Evolutionary conservation across 2,888 invertebrate genomes (phyloP).

Genomic region (Epirrita christyi): DNA sequence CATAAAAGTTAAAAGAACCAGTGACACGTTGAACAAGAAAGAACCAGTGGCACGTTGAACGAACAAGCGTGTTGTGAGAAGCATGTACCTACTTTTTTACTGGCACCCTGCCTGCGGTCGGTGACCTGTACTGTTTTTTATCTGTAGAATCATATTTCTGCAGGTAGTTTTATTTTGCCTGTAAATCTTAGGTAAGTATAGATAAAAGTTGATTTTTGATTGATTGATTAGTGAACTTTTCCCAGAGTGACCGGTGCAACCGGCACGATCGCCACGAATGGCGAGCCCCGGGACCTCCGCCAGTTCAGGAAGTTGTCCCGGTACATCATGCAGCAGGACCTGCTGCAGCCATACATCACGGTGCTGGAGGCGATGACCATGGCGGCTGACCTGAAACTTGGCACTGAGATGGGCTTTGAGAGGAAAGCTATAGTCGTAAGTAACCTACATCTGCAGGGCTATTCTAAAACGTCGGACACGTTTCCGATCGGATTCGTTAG

Average conservation of each 20-base stretch:
- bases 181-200: too few species aligned
- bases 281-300: slow-evolving; percentile 89
- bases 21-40: too few species aligned
- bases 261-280: slow-evolving; percentile 92
- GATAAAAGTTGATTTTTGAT: background rate
- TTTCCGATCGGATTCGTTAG: too few species aligned
- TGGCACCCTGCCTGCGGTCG: too few species aligned
- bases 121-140: too few species aligned
- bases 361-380: slow-evolving; percentile 95
- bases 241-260: slow-evolving; percentile 87
- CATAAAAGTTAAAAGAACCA: too few species aligned
- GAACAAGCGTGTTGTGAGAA: too few species aligned
- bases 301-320: slow-evolving; percentile 95
- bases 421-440: slow-evolving; percentile 90
- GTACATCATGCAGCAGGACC: slow-evolving; percentile 98
- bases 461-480: too few species aligned
- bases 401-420: slow-evolving; percentile 82
- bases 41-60: too few species aligned
- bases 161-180: too few species aligned
- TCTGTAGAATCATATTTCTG: too few species aligned
- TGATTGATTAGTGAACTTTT: slow-evolving; percentile 5
- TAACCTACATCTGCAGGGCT: slow-evolving; percentile 40
- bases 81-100: too few species aligned
- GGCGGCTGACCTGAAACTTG: slow-evolving; percentile 95
- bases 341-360: slow-evolving; percentile 93